Evolutionary conservation across 1,140 invertebrate species (phyloP), one percentile per base, ranked within the genome.

Genomic region (Macrocentrus cingulum): DNA sequence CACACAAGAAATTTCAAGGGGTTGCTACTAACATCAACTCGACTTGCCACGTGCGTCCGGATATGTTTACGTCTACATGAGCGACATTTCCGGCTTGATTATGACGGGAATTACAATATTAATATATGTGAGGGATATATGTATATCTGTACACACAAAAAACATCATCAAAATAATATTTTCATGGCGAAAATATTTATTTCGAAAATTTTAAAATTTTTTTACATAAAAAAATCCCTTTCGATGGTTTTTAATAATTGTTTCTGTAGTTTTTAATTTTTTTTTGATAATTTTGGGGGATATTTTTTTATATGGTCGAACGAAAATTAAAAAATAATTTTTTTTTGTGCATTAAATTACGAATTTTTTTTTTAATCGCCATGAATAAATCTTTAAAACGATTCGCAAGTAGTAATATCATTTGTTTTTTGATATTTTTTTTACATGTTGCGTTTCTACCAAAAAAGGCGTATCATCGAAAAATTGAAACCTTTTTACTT

Each of bases 31-130:
- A 39, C 15, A 51, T 34, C 9, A 37, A 39, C 32, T 8, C 18
- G 18, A 49, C 48, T 50, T 16, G 42, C 55, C 46, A 62, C 42
- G 34, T 52, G 34, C 49, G 19, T 52, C 25, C 29, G 41, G 18
- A 36, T 54, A 64, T 60, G 60, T 59, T 50, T 49, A 56, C 36
- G 41, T 50, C 29, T 22, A 58, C 59, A 56, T 59, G 61, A 61
- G 42, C 42, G 18, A 48, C 50, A 60, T 61, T 65, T 65, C 66
- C 66, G 66, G 63, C 46, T 45, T 9, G 29, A 34, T 55, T n/a
- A n/a, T n/a, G n/a, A n/a, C n/a, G 41, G 25, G 13, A 32, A 44
- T 45, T 29, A 32, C 13, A 54, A 51, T 20, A 51, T 51, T 32
- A 29, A 53, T 53, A 37, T 22, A 22, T 11, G 16, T 37, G 19